These are phyloP conservation scores for Tinea pellionella DNA, from an alignment of 2,888 invertebrate genomes.

Conservation along the genomic window DNA sequence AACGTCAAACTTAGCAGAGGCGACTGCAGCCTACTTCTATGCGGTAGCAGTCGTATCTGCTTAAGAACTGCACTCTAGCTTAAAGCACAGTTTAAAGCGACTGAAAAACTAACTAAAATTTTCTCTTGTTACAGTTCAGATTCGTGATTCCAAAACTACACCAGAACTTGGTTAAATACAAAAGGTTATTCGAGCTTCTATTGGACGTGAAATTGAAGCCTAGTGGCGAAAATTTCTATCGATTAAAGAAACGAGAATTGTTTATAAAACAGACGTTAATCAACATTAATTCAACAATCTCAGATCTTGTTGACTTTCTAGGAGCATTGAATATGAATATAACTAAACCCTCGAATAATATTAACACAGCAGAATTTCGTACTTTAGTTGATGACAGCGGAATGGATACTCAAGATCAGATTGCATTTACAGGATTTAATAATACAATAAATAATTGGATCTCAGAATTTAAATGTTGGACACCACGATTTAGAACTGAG, in stretches of 20 bases:
- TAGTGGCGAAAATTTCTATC: constrained; percentile 50
- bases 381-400: not conserved
- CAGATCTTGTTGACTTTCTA: constrained; percentile 59
- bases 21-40: no score
- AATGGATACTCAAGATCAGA: not conserved
- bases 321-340: constrained; percentile 32
- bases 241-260: constrained; percentile 47
- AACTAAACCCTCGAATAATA: constrained; percentile 29
- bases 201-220: constrained; percentile 43
- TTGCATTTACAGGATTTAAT: constrained; percentile 69
- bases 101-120: no score
- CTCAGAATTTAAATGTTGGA: constrained; percentile 53
- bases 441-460: constrained; percentile 72
- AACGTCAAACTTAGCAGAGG: no score
- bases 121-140: constrained; percentile 62
- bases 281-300: constrained; percentile 69
- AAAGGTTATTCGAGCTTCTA: constrained; percentile 45
- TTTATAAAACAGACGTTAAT: constrained; percentile 31
- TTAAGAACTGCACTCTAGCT: no score
- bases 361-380: not conserved
- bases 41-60: no score
- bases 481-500: not conserved
- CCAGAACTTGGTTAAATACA: constrained; percentile 49
- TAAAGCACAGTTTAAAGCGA: no score
- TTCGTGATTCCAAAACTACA: constrained; percentile 69